Evolutionary conservation across 1,140 invertebrate species (phyloP), one percentile per base, ranked within the genome.

Genomic region (Drosophila ironensis): DNA sequence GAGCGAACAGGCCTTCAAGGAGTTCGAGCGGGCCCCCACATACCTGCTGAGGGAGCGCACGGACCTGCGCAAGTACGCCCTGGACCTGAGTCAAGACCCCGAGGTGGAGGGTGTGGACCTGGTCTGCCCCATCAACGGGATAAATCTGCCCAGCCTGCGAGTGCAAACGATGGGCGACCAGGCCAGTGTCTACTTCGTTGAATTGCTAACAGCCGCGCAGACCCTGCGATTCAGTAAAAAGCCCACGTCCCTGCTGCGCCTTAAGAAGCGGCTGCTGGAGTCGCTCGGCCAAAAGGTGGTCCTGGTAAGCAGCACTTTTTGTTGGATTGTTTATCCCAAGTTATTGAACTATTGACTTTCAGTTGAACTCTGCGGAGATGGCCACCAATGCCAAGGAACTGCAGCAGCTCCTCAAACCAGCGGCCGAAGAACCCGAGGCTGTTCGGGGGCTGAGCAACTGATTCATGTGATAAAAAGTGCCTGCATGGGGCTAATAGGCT

Each of bases 121-220:
- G 6, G 77, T 89, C 0, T 89, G 73, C 14, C 84, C 88, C 20
- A 81, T 89, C 6, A 52, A 16, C 28, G 84, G 78, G 11, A 72
- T 89, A 20, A 89, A 89, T 68, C 27, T 89, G 42, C 77, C 88
- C 0, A 80, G 88, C 12, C 33, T 89, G 16, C 64, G 78, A 17
- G 71, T 86, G 4, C 45, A 86, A 47, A 57, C 70, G 2, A 33
- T 53, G 30, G 52, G 61, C 4, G 33, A 57, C 16, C 37, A 84
- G 8, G 11, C 66, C 0, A 42, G 37, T 4, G 45, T 77, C 9
- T 70, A 78, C 24, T 89, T 72, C 28, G 45, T 89, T 0, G 88
- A 89, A 41, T 28, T 89, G 2, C 45, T 89, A 6, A 59, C 81
- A 0, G 33, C 50, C 0, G 27, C 74, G 1, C 88, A 89, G 38